Percentiles rank a stretch among this genome's conserved stretches.
These are phyloP conservation scores for Dicranocentrus wangi DNA, from an alignment of 2,888 invertebrate genomes.

Conservation along the genomic window DNA sequence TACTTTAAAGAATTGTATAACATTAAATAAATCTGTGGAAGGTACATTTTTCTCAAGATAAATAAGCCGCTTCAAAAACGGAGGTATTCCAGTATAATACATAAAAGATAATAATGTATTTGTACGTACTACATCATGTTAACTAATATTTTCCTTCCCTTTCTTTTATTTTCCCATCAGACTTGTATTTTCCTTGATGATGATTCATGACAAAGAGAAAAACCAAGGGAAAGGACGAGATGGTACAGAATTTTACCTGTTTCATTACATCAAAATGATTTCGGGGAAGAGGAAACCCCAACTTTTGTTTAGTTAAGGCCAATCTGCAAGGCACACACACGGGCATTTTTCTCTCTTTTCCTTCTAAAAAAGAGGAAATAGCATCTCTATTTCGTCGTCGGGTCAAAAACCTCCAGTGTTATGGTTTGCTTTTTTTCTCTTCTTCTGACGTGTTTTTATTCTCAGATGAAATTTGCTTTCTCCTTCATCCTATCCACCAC, in stretches of 20 bases:
- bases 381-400: neutral
- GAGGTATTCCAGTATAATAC: no score
- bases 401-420: constrained; percentile 15
- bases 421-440: no score
- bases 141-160: no score
- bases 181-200: no score
- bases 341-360: neutral
- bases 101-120: no score
- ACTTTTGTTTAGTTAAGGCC: neutral
- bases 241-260: neutral
- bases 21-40: no score
- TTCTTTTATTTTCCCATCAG: no score
- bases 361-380: constrained; percentile 5
- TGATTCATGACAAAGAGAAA: no score
- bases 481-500: neutral
- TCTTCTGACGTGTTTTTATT: neutral
- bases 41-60: no score
- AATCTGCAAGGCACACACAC: neutral
- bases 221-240: neutral
- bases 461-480: constrained; percentile 8
- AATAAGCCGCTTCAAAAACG: no score
- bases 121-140: no score
- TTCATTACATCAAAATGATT: neutral
- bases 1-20: no score
- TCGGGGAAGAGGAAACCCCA: neutral